Conservation (phyloP, 2,888 invertebrate genomes). For the Pseudococcus viburni region DNA sequence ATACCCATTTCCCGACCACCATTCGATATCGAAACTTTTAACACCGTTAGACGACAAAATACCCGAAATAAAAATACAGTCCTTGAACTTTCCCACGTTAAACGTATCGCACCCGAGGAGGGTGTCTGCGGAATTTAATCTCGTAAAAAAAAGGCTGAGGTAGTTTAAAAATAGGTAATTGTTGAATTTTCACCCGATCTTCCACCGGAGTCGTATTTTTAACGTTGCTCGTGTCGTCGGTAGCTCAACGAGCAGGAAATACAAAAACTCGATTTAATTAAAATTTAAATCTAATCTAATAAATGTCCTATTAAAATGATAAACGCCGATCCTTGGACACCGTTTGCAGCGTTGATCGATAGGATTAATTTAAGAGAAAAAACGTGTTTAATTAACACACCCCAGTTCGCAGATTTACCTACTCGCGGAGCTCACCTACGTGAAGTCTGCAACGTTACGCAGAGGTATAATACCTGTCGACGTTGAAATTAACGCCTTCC, state of each 20-base stretch:
- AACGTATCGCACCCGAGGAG: neutral
- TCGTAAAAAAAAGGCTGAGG: neutral
- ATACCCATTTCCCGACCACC: neutral
- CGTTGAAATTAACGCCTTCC: neutral
- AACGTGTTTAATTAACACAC: neutral
- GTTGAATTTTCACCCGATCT: neutral
- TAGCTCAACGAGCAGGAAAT: neutral
- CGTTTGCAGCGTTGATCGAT: neutral
- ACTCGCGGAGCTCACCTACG: neutral
- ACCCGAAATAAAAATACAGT: neutral
- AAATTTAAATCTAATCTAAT: slow-evolving; percentile 26
- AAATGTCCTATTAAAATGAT: slow-evolving; percentile 10
- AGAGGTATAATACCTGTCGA: neutral
- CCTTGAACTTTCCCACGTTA: neutral
- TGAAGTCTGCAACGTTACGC: neutral
- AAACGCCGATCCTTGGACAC: neutral
- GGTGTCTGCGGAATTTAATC: neutral
- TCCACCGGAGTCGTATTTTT: neutral
- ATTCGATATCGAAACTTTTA: neutral
- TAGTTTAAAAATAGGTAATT: neutral
- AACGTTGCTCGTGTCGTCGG: neutral
- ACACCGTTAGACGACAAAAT: neutral
- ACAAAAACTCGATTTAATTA: slow-evolving; percentile 19
- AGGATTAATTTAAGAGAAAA: neutral
- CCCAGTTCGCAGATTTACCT: neutral